Percentiles rank a stretch among this genome's conserved stretches.
Conservation (phyloP, 1,140 invertebrate species). For the Aleiodes sp. region DNA sequence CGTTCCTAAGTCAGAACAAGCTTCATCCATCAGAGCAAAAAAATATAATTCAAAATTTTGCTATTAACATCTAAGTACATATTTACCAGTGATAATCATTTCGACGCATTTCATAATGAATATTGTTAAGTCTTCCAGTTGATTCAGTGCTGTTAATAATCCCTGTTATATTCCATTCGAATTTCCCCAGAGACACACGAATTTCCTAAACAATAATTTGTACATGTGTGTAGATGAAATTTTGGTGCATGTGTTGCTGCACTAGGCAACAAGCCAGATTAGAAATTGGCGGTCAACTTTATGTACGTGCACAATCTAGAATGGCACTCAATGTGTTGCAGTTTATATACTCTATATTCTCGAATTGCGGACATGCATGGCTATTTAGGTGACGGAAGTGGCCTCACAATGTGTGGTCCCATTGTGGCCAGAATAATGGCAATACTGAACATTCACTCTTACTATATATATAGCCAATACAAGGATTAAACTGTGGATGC, state of each 20-base stretch:
- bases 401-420: slow-evolving; percentile 1
- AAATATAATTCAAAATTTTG: no score
- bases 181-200: not conserved
- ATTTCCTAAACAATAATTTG: not conserved
- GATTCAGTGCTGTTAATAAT: no score
- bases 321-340: not conserved
- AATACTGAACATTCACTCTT: not conserved
- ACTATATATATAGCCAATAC: no score
- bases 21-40: no score
- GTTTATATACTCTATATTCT: not conserved
- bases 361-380: not conserved
- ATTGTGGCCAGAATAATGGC: slow-evolving; percentile 20
- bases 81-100: no score
- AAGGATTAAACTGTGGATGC: no score
- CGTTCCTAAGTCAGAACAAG: no score
- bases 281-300: slow-evolving; percentile 15
- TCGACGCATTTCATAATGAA: no score
- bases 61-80: no score
- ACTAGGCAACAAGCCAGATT: not conserved
- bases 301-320: not conserved
- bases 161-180: no score
- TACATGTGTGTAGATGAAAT: not conserved
- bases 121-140: no score
- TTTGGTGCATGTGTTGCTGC: not conserved
- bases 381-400: slow-evolving; percentile 16